Conservation (phyloP, 2,113 vertebrate genomes). For the Madoqua kirkii region DNA sequence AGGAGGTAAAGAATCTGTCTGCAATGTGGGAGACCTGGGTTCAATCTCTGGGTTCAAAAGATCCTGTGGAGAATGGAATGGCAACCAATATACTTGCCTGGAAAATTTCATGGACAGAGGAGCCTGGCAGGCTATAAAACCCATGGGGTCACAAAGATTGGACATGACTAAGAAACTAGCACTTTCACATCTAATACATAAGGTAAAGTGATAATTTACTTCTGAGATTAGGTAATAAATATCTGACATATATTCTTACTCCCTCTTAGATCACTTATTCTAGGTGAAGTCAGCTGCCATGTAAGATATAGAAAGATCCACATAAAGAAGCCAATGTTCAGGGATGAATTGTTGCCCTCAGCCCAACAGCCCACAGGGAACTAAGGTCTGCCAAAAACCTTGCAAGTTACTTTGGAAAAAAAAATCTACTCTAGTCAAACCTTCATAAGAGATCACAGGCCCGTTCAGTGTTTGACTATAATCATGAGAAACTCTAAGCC, state of each 20-base stretch:
- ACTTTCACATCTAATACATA: not conserved
- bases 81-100: not conserved
- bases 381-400: not conserved
- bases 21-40: not conserved
- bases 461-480: not conserved
- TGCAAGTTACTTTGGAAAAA: not conserved
- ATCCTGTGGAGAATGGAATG: not conserved
- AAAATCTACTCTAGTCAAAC: not conserved
- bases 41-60: not conserved
- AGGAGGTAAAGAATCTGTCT: not conserved
- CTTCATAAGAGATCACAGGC: not conserved
- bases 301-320: not conserved
- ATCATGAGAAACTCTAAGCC: not conserved
- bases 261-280: not conserved
- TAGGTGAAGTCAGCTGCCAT: not conserved
- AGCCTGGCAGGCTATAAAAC: not conserved
- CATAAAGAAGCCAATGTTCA: not conserved
- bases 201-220: not conserved
- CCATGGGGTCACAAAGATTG: not conserved
- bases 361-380: not conserved
- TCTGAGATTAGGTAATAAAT: not conserved
- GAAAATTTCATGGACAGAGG: not conserved
- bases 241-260: not conserved
- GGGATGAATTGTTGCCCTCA: not conserved
- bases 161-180: not conserved